A percentile compares a stretch with the other conserved stretches of the same genome.
phyloP scores from a whole-genome alignment of 2,888 invertebrate species.

The Lasius platythorax region DNA sequence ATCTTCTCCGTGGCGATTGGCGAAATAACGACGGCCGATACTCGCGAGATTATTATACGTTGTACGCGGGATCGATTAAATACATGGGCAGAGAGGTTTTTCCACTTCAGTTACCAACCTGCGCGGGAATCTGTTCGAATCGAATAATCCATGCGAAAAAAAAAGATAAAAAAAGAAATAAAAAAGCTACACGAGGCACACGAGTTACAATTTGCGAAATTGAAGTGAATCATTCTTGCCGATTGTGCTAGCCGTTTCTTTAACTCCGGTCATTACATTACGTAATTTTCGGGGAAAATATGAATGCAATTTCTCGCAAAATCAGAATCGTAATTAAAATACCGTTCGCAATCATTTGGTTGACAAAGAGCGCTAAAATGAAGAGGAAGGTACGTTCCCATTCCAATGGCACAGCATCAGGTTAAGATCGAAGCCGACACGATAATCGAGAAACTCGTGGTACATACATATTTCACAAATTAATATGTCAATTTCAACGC shows the following conservation, averaged over 20 bases:
- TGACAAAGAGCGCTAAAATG: not conserved
- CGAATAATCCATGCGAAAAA: slow-evolving; percentile 1
- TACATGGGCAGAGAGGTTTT: not conserved
- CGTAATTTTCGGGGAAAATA: not conserved
- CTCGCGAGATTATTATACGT: not conserved
- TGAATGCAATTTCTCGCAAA: not conserved
- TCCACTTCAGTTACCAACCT: not conserved
- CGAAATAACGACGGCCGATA: slow-evolving; percentile 20
- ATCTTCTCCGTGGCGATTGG: not conserved
- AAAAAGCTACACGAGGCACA: too few species aligned
- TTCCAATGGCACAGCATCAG: not conserved
- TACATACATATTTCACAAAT: not conserved
- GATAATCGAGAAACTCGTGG: not conserved
- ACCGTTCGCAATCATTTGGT: not conserved
- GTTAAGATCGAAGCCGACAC: not conserved
- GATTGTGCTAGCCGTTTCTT: not conserved
- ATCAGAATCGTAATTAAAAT: slow-evolving; percentile 21
- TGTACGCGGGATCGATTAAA: slow-evolving; percentile 18
- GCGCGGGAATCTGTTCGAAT: slow-evolving; percentile 3
- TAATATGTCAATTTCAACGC: not conserved
- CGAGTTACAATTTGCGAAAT: slow-evolving; percentile 15
- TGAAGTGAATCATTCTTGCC: not conserved
- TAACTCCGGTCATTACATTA: not conserved
- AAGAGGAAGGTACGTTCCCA: not conserved
- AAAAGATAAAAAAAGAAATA: not conserved